These are phyloP conservation scores for Dreissena rostriformis DNA, from an alignment of 1,140 invertebrate species.

Conservation along the genomic window DNA sequence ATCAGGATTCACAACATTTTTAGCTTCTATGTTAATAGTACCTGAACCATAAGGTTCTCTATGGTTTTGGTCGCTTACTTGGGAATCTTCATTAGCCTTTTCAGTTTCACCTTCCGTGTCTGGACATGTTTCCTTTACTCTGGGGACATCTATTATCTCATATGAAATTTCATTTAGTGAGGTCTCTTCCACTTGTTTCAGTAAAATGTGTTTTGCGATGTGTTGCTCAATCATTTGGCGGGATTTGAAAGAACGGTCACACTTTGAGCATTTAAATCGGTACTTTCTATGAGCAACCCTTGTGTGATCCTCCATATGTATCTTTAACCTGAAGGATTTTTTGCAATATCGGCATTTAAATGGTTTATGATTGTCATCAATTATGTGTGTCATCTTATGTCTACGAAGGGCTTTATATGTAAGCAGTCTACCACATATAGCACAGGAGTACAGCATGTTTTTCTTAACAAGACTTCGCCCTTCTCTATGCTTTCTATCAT, in stretches of 20 bases:
- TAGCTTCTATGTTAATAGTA: too few species aligned
- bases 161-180: background rate
- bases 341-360: constrained; percentile 20
- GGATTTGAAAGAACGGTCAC: constrained; percentile 5
- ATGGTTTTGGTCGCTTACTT: too few species aligned
- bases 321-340: constrained; percentile 25
- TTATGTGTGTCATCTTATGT: constrained; percentile 34
- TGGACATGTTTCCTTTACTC: too few species aligned
- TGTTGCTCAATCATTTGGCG: constrained; percentile 42
- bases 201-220: constrained; percentile 17
- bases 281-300: constrained; percentile 25
- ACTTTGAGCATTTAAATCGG: constrained; percentile 10
- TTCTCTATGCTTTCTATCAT: constrained; percentile 3
- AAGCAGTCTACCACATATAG: constrained; percentile 25
- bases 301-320: constrained; percentile 40
- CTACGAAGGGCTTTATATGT: constrained; percentile 21
- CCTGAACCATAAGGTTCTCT: too few species aligned
- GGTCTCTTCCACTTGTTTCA: constrained; percentile 11
- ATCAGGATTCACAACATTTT: too few species aligned
- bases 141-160: background rate
- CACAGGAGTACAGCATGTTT: constrained; percentile 38
- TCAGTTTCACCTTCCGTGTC: too few species aligned
- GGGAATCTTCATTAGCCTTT: too few species aligned
- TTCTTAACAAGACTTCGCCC: background rate
- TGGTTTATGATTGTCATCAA: background rate